Evolutionary conservation across 1,140 invertebrate genomes (phyloP).

Genomic region (Hyles vespertilio): DNA sequence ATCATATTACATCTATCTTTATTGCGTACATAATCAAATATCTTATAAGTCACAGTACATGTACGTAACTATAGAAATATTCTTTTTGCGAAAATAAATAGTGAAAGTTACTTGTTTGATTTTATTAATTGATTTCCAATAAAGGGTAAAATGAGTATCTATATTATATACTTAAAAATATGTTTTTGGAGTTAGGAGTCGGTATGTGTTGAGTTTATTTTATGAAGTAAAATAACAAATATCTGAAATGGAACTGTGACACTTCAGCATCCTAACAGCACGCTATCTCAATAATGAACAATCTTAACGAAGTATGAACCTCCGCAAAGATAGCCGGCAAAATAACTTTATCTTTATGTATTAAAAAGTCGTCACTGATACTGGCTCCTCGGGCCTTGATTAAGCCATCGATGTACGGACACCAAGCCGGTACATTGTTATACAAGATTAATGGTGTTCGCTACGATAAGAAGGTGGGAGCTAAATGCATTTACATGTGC

Average conservation of each 20-base stretch:
- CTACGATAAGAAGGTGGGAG: slow-evolving; percentile 64
- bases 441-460: slow-evolving; percentile 72
- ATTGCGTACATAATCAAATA: no score
- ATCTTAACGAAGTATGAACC: not conserved
- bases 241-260: not conserved
- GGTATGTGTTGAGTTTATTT: not conserved
- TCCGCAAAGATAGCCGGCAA: slow-evolving; percentile 3
- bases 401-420: slow-evolving; percentile 57
- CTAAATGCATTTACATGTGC: slow-evolving; percentile 74
- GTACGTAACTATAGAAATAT: no score
- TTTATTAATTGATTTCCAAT: no score
- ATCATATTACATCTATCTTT: no score
- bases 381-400: slow-evolving; percentile 36
- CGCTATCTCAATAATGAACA: not conserved
- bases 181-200: no score
- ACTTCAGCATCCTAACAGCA: not conserved
- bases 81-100: no score
- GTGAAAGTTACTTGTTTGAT: no score
- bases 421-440: slow-evolving; percentile 61
- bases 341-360: slow-evolving; percentile 10
- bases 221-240: not conserved
- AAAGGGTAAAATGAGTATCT: no score
- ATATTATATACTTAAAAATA: no score
- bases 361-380: slow-evolving; percentile 11
- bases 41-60: no score